Evolutionary conservation across 2,797 vertebrate species (phyloP), one percentile per base, ranked within the genome.

Genomic region (Arrhamphus sclerolepis): DNA sequence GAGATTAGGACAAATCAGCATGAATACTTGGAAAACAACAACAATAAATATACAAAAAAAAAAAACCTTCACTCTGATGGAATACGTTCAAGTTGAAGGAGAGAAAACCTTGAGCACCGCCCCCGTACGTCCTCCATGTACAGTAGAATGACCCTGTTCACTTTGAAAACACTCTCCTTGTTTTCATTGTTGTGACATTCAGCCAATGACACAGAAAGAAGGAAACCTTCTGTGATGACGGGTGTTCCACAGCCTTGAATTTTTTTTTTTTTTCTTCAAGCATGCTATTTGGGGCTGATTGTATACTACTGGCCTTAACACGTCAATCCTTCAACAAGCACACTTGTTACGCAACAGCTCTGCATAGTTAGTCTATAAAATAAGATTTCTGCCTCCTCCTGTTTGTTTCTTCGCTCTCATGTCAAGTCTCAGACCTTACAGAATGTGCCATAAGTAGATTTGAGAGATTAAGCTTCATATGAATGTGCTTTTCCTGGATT

Each of bases 401-500:
- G 29, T 46, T 60, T 70, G 61, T 60, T 64, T 72, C 46, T 69
- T 41, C 42, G 20, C 1, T 10, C 26, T 43, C 14, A 31, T 57
- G 60, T 81, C 48, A 34, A 59, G 19, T 61, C 73, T 72, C 43
- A 54, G 73, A 68, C 63, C 70, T 56, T 11, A 29, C 66, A 72
- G 56, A 87, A 86, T 81, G 76, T 67, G 69, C 51, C 67, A 54
- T 77, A 78, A 89, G 82, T 56, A 83, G 85, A 89, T 89, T 85
- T 73, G 16, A 74, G 49, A 83, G 87, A 89, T 90, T 89, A 84
- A 57, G 28, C 42, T 46, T 62, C 74, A 79, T 61, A 69, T 87
- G 83, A 90, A 87, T 88, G 82, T 28, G 68, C 80, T 84, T 90
- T 90, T 89, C 86, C 89, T 83, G 90, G 86, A 90, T 90, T 90